Base-by-base conservation (phyloP, 1,140 invertebrate species). In the Phymastichus coffea region DNA sequence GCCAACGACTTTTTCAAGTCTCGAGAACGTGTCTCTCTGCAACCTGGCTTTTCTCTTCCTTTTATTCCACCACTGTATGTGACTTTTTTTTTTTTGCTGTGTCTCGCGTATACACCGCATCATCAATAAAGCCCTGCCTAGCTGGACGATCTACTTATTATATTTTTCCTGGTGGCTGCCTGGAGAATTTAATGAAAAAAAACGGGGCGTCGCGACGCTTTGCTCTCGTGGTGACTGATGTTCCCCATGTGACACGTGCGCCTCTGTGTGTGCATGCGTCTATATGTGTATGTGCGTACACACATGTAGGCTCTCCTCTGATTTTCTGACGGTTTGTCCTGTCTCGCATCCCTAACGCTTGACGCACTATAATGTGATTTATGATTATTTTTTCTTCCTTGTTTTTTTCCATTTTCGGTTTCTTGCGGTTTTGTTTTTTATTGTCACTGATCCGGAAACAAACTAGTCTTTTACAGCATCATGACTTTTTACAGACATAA, bases 171-270 rank as follows among this genome's bases (percentile, higher is more conserved):
- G 2, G 20, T 22, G 28, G 22, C 17, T 19, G 20, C 37, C n/a
- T 33, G n/a, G 57, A 60, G 49, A 60, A 60, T 60, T 38, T 53
- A 46, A 60, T 47, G 19, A 60, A 60, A 44, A 25, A 52, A 52
- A 37, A 38, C 2, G 22, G 40, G 37, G 47, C 37, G 38, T 49
- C 41, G 37, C 25, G 9, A 25, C 20, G 20, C 40, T 58, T 58
- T 44, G 30, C 47, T 22, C 15, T 30, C n/a, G 20, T 6, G 12
- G 40, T 59, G 48, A 59, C 23, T 46, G 57, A 59, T 59, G 48
- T 43, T 46, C 37, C 25, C 22, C 15, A 2, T 30, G 20, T 41
- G n/a, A 12, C n/a, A 19, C 9, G 20, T 41, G 28, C 26, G 28
- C n/a, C n/a, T n/a, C n/a, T n/a, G n/a, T n/a, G n/a, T n/a, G n/a